phyloP scores from a whole-genome alignment of 2,888 invertebrate species.

The Mimumesa dahlbomi region DNA sequence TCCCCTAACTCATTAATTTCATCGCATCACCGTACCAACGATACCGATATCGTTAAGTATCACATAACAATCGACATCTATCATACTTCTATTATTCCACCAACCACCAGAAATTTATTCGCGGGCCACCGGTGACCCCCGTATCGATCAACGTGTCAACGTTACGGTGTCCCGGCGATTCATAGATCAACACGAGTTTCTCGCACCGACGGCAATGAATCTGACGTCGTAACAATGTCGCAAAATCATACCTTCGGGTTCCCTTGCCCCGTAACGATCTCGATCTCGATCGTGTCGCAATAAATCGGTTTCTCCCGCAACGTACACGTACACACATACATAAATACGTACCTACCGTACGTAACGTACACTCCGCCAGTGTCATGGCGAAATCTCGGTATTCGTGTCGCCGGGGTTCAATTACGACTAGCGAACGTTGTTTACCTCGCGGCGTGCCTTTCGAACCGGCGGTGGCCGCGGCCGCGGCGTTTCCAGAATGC shows the following conservation, averaged over 20 bases:
- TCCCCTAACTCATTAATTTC: no score
- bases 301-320: conserved; percentile 46
- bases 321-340: no score
- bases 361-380: no score
- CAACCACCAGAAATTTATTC: no score
- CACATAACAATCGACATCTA: no score
- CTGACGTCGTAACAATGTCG: conserved; percentile 30
- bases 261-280: conserved; percentile 9
- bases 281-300: conserved; percentile 46
- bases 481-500: conserved; percentile 13
- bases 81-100: no score
- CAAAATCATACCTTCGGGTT: conserved; percentile 3
- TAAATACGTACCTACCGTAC: no score
- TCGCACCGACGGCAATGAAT: background rate
- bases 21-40: no score
- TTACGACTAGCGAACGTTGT: conserved; percentile 41
- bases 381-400: conserved; percentile 57
- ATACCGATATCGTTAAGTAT: no score
- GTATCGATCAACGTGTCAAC: no score
- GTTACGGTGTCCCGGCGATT: no score
- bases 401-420: conserved; percentile 49
- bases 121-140: no score
- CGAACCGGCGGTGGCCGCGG: conserved; percentile 16
- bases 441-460: conserved; percentile 32
- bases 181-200: background rate